phyloP scores from a whole-genome alignment of 2,888 invertebrate species.

The Melieria picta region DNA sequence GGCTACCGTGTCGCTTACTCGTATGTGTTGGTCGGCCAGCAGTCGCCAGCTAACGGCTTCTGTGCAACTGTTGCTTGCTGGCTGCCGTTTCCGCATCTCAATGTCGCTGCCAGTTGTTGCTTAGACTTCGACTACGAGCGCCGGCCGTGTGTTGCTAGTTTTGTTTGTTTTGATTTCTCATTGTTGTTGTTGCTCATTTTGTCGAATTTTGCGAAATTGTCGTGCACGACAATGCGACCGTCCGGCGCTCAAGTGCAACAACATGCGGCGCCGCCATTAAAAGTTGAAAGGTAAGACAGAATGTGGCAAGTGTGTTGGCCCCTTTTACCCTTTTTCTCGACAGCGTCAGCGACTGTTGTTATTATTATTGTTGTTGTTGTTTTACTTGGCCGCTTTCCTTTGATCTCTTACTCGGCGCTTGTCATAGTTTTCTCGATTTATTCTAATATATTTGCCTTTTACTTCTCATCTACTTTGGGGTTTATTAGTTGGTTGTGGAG shows the following conservation, averaged over 20 bases:
- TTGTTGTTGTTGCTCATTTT: slow-evolving; percentile 13
- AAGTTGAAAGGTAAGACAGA: slow-evolving; percentile 25
- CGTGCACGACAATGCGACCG: slow-evolving; percentile 25
- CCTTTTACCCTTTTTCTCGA: slow-evolving; percentile 8
- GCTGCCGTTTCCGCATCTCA: slow-evolving; percentile 1
- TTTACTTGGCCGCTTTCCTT: background rate
- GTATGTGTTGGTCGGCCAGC: background rate
- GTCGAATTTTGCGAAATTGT: slow-evolving; percentile 17
- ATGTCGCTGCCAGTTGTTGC: slow-evolving; percentile 9
- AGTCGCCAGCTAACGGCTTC: slow-evolving; percentile 29
- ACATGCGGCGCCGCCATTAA: slow-evolving; percentile 27
- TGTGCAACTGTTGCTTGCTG: slow-evolving; percentile 7
- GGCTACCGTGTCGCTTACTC: slow-evolving; percentile 16
- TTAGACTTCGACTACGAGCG: background rate
- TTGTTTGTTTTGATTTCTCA: background rate
- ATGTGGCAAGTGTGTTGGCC: slow-evolving; percentile 13
- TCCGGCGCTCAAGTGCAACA: slow-evolving; percentile 27
- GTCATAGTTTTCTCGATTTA: no score
- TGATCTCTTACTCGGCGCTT: no score
- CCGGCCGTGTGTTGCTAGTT: background rate
- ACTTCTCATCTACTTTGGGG: no score
- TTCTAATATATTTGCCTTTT: no score
- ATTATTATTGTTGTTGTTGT: slow-evolving; percentile 14
- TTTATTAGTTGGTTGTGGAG: no score
- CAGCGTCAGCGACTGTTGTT: background rate